Percentiles rank a stretch among this genome's conserved stretches.
Evolutionary conservation across 2,113 vertebrate genomes (phyloP).

Genomic region (Naja naja): DNA sequence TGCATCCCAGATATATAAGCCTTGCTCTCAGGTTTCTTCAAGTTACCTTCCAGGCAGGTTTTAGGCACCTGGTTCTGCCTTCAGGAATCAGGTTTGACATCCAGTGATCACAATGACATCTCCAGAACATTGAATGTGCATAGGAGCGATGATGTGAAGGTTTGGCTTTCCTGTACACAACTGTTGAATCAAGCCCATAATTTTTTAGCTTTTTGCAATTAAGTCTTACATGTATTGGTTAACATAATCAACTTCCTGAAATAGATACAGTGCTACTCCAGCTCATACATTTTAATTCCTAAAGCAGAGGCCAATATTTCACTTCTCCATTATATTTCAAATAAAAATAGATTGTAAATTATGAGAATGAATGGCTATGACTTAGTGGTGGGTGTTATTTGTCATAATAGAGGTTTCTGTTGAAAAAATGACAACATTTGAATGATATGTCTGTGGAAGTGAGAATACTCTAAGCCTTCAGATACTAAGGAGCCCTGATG

Average conservation of each 20-base stretch:
- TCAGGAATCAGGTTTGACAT: background rate
- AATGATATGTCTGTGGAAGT: background rate
- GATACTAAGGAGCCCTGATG: background rate
- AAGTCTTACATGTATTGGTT: background rate
- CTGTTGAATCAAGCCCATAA: background rate
- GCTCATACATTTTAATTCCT: background rate
- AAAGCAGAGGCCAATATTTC: background rate
- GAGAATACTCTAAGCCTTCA: background rate
- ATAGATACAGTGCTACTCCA: background rate
- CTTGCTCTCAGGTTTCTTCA: background rate
- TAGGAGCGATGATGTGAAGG: background rate
- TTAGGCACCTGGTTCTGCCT: background rate
- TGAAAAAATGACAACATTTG: background rate
- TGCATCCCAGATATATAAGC: background rate
- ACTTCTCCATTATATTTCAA: background rate
- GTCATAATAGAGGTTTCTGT: background rate
- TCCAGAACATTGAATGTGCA: background rate
- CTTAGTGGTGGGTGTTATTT: background rate
- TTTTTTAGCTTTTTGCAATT: background rate
- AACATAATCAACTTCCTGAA: background rate
- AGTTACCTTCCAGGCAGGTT: background rate
- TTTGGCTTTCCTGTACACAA: background rate
- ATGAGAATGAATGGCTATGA: background rate
- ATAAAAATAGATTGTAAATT: background rate
- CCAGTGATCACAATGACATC: background rate